Evolutionary conservation across 2,797 vertebrate genomes (phyloP), one percentile per base, ranked within the genome.

Genomic region (Manis crassicaudata): DNA sequence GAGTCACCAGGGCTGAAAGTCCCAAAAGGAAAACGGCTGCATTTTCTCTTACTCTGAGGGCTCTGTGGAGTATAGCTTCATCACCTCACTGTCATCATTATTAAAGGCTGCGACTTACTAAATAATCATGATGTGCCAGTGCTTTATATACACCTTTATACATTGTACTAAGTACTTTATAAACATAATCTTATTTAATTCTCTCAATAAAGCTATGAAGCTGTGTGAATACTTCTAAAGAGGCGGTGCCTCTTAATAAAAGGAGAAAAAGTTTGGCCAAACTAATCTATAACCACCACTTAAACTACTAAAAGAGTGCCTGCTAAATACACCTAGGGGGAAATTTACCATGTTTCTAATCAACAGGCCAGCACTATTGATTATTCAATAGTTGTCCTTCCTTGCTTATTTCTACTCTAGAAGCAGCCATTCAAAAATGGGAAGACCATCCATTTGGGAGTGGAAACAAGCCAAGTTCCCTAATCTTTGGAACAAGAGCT

Each of bases 371-470:
- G 32, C 58, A 50, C 29, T 84, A 43, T 2, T 7, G 63, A 52
- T 88, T 73, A 37, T 63, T 63, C 40, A 86, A 72, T 58, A 80
- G 75, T 16, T 29, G 21, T 9, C 27, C 23, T 82, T 86, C 72
- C 35, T 80, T 29, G 35, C n/a, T 62, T 11, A 68, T 68, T 77
- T 70, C 62, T 84, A 35, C 13, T 27, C 32, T 16, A 62, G 67
- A 87, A 84, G 83, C n/a, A 91, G 25, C 23, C 80, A 62, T 76
- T 97, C n/a, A 90, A 40, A 93, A 72, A 32, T 2, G 13, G 35
- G 90, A 91, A 88, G 54, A 27, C 9, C 67, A 81, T 63, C 9
- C 14, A 70, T 56, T 43, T 27, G 29, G 65, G 52, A 56, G 11
- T 29, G 96, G 70, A 90, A 82, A 90, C 4, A 56, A 88, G 46